These are phyloP conservation scores for Crenichthys baileyi DNA, from an alignment of 2,797 vertebrate species.

Conservation along the genomic window DNA sequence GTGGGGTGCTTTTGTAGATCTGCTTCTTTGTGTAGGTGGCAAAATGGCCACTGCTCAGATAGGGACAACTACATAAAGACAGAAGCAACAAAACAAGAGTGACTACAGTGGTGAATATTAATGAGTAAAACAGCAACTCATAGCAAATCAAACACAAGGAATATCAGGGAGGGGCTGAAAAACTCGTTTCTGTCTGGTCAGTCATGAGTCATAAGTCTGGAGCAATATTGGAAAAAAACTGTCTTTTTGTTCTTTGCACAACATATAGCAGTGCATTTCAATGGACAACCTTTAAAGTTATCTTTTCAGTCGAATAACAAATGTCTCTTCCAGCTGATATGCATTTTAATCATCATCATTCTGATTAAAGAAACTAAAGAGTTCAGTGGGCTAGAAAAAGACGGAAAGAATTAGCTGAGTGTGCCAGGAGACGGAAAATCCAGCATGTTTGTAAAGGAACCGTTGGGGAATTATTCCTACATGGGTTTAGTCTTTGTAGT, in stretches of 20 bases:
- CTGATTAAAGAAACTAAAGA: conserved; percentile 16
- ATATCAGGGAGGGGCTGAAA: conserved; percentile 18
- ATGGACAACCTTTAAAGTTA: conserved; percentile 12
- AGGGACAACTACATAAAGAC: conserved; percentile 63
- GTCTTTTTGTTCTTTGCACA: conserved; percentile 9
- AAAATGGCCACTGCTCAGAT: conserved; percentile 66
- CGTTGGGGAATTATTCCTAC: neutral
- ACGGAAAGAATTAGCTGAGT: conserved; percentile 12
- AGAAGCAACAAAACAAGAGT: conserved; percentile 65
- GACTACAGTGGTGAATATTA: conserved; percentile 68
- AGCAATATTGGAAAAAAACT: conserved; percentile 27
- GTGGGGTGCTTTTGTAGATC: conserved; percentile 39
- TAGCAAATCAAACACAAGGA: conserved; percentile 39
- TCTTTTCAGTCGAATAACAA: conserved; percentile 16
- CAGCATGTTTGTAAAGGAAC: neutral
- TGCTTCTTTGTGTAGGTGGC: conserved; percentile 66
- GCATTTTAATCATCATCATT: conserved; percentile 32
- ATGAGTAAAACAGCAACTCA: conserved; percentile 48
- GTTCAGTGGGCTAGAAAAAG: conserved; percentile 15
- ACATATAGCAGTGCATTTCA: conserved; percentile 13
- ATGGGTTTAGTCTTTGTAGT: neutral
- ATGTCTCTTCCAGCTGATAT: conserved; percentile 19
- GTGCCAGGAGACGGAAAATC: neutral
- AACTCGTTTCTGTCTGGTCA: conserved; percentile 40
- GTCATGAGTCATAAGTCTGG: conserved; percentile 35